These are phyloP conservation scores for Cavia aperea DNA, from an alignment of 2,113 vertebrate genomes.

Conservation along the genomic window DNA sequence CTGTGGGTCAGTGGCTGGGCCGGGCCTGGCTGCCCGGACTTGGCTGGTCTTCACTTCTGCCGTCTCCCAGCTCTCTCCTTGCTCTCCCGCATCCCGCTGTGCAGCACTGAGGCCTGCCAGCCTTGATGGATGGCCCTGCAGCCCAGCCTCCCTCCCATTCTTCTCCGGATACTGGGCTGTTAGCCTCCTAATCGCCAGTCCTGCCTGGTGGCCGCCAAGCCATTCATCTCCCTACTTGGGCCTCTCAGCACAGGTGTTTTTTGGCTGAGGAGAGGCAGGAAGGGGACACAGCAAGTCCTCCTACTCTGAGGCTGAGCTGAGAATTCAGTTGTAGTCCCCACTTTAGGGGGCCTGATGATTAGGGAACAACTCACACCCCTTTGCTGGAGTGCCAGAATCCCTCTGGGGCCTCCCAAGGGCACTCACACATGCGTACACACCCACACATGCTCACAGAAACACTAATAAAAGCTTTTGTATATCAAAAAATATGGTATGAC, in stretches of 20 bases:
- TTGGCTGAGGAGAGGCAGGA: too few species aligned
- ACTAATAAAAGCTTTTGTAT: neutral
- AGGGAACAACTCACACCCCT: neutral
- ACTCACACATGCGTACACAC: neutral
- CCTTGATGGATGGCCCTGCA: slow-evolving; percentile 54
- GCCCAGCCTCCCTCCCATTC: slow-evolving; percentile 14
- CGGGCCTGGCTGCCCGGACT: neutral
- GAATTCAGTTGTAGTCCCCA: neutral
- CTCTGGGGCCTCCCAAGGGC: neutral
- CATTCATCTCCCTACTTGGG: slow-evolving; percentile 29
- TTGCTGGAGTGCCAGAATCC: neutral
- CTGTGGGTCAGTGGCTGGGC: neutral
- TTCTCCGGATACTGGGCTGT: slow-evolving; percentile 39
- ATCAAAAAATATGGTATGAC: neutral
- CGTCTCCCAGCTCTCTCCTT: neutral
- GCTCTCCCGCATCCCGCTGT: neutral
- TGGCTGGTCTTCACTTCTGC: neutral
- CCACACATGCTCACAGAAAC: neutral
- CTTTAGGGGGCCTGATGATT: neutral
- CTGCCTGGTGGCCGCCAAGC: slow-evolving; percentile 15
- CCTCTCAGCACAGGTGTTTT: neutral
- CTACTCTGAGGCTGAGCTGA: neutral
- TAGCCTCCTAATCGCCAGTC: slow-evolving; percentile 55
- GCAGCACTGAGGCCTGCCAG: slow-evolving; percentile 35
- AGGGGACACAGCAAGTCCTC: neutral